phyloP scores from a whole-genome alignment of 2,113 vertebrate genomes.

The Synodontis membranacea region DNA sequence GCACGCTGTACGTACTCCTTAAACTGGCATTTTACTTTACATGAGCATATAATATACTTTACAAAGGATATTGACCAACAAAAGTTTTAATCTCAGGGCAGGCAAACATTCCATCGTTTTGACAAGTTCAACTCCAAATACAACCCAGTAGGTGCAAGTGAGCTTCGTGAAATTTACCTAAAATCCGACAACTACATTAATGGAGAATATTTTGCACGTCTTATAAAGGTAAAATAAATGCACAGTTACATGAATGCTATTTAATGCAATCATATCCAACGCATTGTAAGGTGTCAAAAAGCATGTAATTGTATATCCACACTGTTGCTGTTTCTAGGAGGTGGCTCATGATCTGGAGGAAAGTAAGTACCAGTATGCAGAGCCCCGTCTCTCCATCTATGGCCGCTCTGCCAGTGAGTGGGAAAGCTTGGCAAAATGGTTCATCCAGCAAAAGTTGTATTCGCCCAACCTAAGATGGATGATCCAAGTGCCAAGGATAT shows the following conservation, averaged over 20 bases:
- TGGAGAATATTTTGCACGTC: constrained; percentile 96
- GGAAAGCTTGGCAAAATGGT: constrained; percentile 86
- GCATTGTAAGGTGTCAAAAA: not conserved
- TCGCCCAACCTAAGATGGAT: constrained; percentile 97
- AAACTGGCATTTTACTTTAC: not conserved
- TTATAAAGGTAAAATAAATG: constrained; percentile 84
- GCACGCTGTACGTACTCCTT: constrained; percentile 82
- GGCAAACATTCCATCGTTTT: constrained; percentile 97
- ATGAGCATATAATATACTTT: not conserved
- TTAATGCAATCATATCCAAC: not conserved
- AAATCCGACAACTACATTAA: constrained; percentile 93
- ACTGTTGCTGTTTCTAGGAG: constrained; percentile 74
- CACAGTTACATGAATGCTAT: not conserved
- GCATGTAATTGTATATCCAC: not conserved
- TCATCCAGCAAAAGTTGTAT: constrained; percentile 92
- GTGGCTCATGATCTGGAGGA: constrained; percentile 90
- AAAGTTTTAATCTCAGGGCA: constrained; percentile 75
- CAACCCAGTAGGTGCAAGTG: constrained; percentile 96
- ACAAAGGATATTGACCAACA: not conserved
- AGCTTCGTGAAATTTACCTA: constrained; percentile 92
- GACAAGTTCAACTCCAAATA: constrained; percentile 99
- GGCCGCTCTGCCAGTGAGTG: constrained; percentile 87
- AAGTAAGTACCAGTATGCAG: constrained; percentile 94
- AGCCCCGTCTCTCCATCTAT: constrained; percentile 93
- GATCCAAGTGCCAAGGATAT: constrained; percentile 96